A percentile compares a stretch with the other conserved stretches of the same genome.
Conservation (phyloP, 2,888 invertebrate species). For the Tethea ocularis region DNA sequence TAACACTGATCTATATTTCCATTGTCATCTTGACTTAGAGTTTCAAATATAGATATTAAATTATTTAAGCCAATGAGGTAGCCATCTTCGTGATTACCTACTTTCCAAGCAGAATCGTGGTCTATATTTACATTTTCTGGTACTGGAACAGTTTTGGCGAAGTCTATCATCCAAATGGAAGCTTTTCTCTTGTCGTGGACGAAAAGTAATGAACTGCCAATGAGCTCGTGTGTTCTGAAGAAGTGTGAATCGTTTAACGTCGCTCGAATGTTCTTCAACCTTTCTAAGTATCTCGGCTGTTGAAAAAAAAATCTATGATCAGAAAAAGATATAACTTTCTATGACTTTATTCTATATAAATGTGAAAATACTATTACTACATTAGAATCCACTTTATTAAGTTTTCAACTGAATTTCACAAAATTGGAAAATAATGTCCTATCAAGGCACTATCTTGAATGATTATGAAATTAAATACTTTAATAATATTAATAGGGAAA, state of each 20-base stretch:
- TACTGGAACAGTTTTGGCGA: conserved; percentile 95
- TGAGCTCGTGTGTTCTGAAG: conserved; percentile 96
- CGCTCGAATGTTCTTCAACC: conserved; percentile 92
- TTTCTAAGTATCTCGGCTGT: conserved; percentile 92
- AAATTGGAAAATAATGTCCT: background rate
- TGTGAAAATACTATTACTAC: too few relatives aligned
- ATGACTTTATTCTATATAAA: too few relatives aligned
- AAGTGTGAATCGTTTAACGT: conserved; percentile 94
- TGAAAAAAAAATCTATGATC: conserved; percentile 46
- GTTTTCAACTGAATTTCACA: too few relatives aligned
- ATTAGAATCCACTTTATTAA: background rate
- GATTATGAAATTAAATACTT: too few relatives aligned
- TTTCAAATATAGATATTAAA: conserved; percentile 92
- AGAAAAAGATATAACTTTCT: too few relatives aligned
- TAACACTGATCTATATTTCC: conserved; percentile 71
- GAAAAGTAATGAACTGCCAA: conserved; percentile 96
- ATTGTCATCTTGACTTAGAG: conserved; percentile 80
- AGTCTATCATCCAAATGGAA: conserved; percentile 98
- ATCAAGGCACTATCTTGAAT: too few relatives aligned
- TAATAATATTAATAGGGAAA: too few relatives aligned
- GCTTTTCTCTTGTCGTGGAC: conserved; percentile 95
- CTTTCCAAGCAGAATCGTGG: conserved; percentile 94
- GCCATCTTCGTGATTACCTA: conserved; percentile 98
- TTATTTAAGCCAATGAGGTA: conserved; percentile 96
- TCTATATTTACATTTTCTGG: conserved; percentile 89